Evolutionary conservation across 2,888 invertebrate species (phyloP), one percentile per base, ranked within the genome.

Genomic region (Patella pellucida): DNA sequence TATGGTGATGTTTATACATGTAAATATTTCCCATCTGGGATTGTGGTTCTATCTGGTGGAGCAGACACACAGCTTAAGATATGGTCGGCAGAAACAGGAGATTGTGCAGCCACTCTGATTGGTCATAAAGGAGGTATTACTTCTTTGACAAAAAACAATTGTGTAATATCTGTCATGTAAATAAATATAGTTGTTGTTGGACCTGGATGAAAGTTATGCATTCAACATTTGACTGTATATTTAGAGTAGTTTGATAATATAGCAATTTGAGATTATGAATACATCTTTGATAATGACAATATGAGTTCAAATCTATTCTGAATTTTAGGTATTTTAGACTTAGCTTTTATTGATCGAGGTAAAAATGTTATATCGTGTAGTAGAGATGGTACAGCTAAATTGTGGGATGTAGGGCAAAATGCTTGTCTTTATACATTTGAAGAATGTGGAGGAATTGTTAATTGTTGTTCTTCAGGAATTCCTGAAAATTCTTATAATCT

Each of bases 361-460:
- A 92, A 93, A 81, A 95, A 95, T 91, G 91, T 95, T 68, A 91
- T 95, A 72, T 94, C 95, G 73, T 94, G 94, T 68, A 94, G 94
- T 89, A 94, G 94, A 85, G 95, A 95, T 92, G 95, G 95, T 27
- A 92, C 93, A 75, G 94, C 93, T 3, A 93, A 93, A 83, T 90
- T 95, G 52, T 95, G 95, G 95, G 94, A 94, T 91, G 94, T 94
- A 84, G 94, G 94, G 54, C 91, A 93, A 88, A 92, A 93, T 73
- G 90, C 90, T 12, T 93, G 94, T 82, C 86, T 95, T 15, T 92
- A 87, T 70, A 92, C 93, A 77, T 87, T 94, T 79, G 77, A 81
- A 41, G 91, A 92, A 82, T 92, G 92, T 11, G 91, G 92, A 79
- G 93, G 93, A 7, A 90, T 91, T 75, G 93, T 94, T 19, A 94